Evolutionary conservation across 2,113 vertebrate genomes (phyloP).

Genomic region (Sturnira hondurensis): DNA sequence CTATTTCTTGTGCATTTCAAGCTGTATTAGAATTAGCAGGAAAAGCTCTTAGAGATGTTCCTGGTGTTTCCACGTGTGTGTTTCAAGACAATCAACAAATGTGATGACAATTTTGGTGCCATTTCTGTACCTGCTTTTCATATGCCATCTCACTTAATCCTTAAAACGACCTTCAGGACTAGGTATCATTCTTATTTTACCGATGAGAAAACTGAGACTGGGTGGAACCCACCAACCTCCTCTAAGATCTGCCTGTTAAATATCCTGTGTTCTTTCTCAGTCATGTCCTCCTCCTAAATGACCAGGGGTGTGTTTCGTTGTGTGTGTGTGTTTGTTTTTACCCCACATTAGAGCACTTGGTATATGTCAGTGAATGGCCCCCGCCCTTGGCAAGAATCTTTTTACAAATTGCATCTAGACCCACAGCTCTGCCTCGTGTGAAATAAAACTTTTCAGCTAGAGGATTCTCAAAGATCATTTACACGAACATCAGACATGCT

Average conservation of each 20-base stretch:
- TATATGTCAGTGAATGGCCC: neutral
- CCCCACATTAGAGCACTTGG: too few species aligned
- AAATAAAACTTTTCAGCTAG: neutral
- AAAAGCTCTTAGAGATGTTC: neutral
- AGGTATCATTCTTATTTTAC: neutral
- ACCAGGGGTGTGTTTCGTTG: neutral
- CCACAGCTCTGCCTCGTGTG: neutral
- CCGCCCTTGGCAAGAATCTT: neutral
- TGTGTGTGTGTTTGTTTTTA: accelerated
- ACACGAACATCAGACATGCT: neutral
- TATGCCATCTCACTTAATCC: neutral
- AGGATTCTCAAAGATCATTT: neutral
- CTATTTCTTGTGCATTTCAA: neutral
- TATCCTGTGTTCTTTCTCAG: neutral
- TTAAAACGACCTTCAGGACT: neutral
- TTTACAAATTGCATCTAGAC: neutral
- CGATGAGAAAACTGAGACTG: neutral
- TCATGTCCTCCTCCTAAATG: neutral
- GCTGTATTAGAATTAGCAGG: neutral
- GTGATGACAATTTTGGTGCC: accelerated
- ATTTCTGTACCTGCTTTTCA: neutral
- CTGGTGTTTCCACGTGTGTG: accelerated
- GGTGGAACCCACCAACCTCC: neutral
- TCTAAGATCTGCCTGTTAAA: neutral
- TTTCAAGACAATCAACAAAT: neutral